A percentile compares a stretch with the other conserved stretches of the same genome.
Evolutionary conservation across 2,888 invertebrate genomes (phyloP).

Genomic region (Mythimna albipuncta): DNA sequence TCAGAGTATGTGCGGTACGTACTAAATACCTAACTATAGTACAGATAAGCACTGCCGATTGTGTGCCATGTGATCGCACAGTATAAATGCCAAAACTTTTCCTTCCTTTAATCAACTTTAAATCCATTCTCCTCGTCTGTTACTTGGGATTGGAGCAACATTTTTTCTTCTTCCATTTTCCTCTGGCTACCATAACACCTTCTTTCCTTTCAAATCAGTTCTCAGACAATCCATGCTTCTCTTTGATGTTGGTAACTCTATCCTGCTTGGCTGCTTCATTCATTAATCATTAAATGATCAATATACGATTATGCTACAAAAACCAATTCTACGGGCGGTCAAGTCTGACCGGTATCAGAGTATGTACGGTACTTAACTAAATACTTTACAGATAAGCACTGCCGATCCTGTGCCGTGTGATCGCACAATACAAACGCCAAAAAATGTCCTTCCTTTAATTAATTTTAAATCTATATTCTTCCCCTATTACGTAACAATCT

Average conservation of each 20-base stretch:
- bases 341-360: slow-evolving; percentile 28
- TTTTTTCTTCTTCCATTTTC: too few relatives aligned
- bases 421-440: not conserved
- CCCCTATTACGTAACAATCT: slow-evolving; percentile 39
- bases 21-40: not conserved
- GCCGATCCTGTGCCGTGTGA: slow-evolving; percentile 23
- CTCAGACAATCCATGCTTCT: too few relatives aligned
- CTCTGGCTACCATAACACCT: too few relatives aligned
- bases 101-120: too few relatives aligned
- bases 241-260: not conserved
- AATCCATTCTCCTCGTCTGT: not conserved
- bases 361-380: not conserved
- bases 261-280: slow-evolving; percentile 26
- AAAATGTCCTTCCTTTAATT: slow-evolving; percentile 1
- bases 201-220: too few relatives aligned
- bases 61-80: slow-evolving; percentile 13
- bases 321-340: slow-evolving; percentile 7
- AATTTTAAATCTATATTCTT: slow-evolving; percentile 3
- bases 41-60: slow-evolving; percentile 19
- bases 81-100: not conserved
- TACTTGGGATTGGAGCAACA: not conserved
- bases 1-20: not conserved
- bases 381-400: slow-evolving; percentile 8
- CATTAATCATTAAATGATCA: slow-evolving; percentile 18
- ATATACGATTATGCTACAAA: not conserved